Base-by-base conservation (phyloP, 1,140 invertebrate species). In the Oncopodura yosiiana region DNA sequence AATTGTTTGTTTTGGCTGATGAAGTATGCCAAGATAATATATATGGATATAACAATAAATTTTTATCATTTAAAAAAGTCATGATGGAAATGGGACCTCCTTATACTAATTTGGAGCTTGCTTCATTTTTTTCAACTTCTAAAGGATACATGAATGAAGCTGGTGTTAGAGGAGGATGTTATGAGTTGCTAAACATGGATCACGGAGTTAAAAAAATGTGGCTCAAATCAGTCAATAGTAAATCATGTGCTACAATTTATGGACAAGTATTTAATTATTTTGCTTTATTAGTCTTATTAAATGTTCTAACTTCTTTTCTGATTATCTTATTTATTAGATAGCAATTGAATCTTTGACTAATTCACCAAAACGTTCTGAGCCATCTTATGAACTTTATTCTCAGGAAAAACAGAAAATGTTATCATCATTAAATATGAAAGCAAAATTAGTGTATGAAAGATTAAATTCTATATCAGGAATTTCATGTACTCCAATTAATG, bases 21-120 rank as follows among this genome's bases (percentile, higher is more conserved):
- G 94, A 81, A 78, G 81, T 83, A 3, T 84, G 83, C 63, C 94
- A 98, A 73, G 83, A 96, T 66, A 99, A 98, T 70, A 79, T 98
- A 21, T 99, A 97, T 69, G 86, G 86, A n/a, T n/a, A n/a, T 52
- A 78, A 82, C 27, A 86, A 84, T 53, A 73, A 83, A 56, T 99
- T 98, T 70, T 77, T 86, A 70, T 94, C 92, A 0, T 95, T 99
- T 68, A 96, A 96, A 70, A 95, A 93, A 72, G 85, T 94, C 11
- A 67, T 93, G 66, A 73, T 64, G 0, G 87, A 95, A 70, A 81
- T 98, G 83, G 91, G 90, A 3, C 74, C 77, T 26, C 88, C 90
- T 0, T 95, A 90, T 71, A 72, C 67, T 27, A 71, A 75, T 39
- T 78, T 91, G 75, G 93, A 97, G 72, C 69, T 98, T 59, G 90